Base-by-base conservation (phyloP, 2,797 vertebrate species). In the Cheracebus regulus region DNA sequence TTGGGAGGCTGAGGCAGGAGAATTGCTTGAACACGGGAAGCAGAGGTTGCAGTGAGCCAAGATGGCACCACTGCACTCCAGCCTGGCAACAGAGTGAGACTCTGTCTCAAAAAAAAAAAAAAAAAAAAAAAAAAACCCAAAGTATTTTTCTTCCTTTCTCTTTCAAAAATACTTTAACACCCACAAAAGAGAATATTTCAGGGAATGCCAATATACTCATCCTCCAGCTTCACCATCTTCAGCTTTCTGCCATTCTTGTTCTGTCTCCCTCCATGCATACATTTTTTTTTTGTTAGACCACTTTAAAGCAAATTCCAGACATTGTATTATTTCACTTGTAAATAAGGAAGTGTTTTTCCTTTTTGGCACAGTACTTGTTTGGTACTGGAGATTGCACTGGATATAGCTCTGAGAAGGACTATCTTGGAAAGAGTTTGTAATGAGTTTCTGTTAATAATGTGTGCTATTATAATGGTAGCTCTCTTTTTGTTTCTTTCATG, bases 261-360 rank as follows among this genome's bases (percentile, higher is more conserved):
- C 4, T 58, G 11, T 67, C 95, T 84, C 9, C 28, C 57, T 76
- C 39, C 55, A 33, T 11, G 22, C 12, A 7, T 19, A 13, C 30
- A n/a, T 50, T 70, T 78, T 46, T 48, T 41, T 30, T 75, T 58
- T n/a, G 5, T 19, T 36, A 36, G 57, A 28, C 20, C 85, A 61
- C 61, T 90, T 98, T 61, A 90, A 90, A 92, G 64, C 36, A 73
- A 88, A 11, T 50, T 78, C 39, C 39, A 88, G 61, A 87, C 33
- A 70, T 55, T 20, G 7, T 72, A 61, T 95, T 88, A 41, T 84
- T 94, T 91, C 52, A 52, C 41, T 93, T 88, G 44, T 76, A 83
- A 80, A 26, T 72, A 93, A 39, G 57, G 67, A 90, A 30, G 3
- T 7, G 5, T 7, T 90, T 92, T 92, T 55, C 28, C 30, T 87